Evolutionary conservation across 2,888 invertebrate species (phyloP).

Genomic region (Stegophylla sp.): DNA sequence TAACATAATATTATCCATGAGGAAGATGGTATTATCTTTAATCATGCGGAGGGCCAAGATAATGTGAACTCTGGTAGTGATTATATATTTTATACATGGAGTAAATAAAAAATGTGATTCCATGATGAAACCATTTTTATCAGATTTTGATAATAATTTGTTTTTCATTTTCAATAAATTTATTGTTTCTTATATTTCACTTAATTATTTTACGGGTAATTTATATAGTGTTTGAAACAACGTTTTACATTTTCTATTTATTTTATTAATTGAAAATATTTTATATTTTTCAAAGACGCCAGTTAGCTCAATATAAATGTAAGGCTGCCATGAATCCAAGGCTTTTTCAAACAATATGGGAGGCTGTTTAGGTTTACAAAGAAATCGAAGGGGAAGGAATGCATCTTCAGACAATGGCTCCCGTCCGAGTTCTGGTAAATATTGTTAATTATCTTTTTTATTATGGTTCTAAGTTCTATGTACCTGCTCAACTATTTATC

Average conservation of each 20-base stretch:
- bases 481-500: neutral
- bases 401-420: conserved; percentile 81
- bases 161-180: conserved; percentile 41
- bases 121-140: conserved; percentile 50
- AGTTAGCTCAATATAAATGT: conserved; percentile 44
- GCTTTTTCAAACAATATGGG: conserved; percentile 72
- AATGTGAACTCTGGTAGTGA: neutral
- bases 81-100: conserved; percentile 29
- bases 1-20: neutral
- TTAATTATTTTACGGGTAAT: conserved; percentile 35
- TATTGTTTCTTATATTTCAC: conserved; percentile 44
- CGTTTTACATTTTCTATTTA: neutral
- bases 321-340: conserved; percentile 54
- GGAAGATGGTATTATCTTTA: too few species aligned
- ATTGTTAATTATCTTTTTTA: conserved; percentile 59
- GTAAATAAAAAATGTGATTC: conserved; percentile 10
- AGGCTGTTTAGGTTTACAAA: conserved; percentile 85
- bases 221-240: conserved; percentile 14
- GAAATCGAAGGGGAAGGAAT: conserved; percentile 81
- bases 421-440: conserved; percentile 80
- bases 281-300: conserved; percentile 11
- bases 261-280: neutral
- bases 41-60: neutral
- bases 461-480: neutral
- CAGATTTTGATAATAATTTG: conserved; percentile 53